A percentile compares a stretch with the other conserved stretches of the same genome.
Conservation (phyloP, 2,113 vertebrate genomes). For the Anhinga rufa region DNA sequence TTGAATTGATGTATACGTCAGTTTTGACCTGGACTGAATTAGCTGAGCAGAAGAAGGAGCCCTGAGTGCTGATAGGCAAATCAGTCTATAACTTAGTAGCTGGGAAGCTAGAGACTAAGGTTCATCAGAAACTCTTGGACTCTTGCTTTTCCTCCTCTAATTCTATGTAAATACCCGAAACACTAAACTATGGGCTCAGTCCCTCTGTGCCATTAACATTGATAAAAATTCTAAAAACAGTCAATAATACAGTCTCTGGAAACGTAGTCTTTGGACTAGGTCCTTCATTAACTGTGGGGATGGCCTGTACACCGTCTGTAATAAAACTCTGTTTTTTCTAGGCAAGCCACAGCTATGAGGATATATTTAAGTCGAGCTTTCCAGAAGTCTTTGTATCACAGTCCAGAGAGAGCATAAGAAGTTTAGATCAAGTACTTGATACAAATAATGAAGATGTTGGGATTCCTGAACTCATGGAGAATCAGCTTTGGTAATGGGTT, state of each 20-base stretch:
- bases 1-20: neutral
- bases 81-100: neutral
- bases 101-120: neutral
- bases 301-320: neutral
- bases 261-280: neutral
- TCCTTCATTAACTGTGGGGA: neutral
- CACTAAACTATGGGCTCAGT: neutral
- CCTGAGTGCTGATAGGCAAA: neutral
- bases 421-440: slow-evolving; percentile 46
- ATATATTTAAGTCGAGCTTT: slow-evolving; percentile 63
- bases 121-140: neutral
- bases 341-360: slow-evolving; percentile 42
- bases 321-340: slow-evolving; percentile 19
- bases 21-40: neutral
- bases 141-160: neutral
- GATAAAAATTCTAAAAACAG: neutral
- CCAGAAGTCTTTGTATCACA: slow-evolving; percentile 51
- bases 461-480: neutral
- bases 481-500: slow-evolving; percentile 59
- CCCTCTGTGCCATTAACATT: neutral
- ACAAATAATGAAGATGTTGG: neutral
- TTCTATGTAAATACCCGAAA: neutral
- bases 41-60: neutral
- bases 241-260: neutral
- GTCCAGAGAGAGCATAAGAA: slow-evolving; percentile 25